Evolutionary conservation across 2,113 vertebrate genomes (phyloP), one percentile per base, ranked within the genome.

Genomic region (Sebastes fasciatus): DNA sequence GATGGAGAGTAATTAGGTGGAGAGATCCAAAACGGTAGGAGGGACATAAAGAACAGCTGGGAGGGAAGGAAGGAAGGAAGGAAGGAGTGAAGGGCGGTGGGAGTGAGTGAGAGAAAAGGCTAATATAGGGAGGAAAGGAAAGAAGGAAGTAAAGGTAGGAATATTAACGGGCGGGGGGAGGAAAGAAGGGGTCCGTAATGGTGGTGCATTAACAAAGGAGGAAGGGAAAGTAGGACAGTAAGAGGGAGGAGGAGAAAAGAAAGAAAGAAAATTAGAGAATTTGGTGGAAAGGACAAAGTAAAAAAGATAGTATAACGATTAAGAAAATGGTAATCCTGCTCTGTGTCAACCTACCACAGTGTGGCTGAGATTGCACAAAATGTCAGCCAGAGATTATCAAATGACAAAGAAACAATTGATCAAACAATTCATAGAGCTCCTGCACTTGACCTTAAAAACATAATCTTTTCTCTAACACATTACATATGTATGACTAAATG

Each of bases 1-100:
- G 81, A 89, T 70, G 82, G 82, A 88, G 89, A 90, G 66, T 92
- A 91, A 93, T 93, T 91, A 85, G 86, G 46, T 10, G 34, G 67
- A 80, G 61, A 62, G 65, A 75, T 84, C 80, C 83, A 89, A 90
- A 89, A 80, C n/a, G 46, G 85, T 86, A 71, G 83, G 87, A 78
- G 81, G 70, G 83, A 78, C 55, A 34, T 65, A 19, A 49, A 64
- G 78, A 92, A 78, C 88, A 88, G 89, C 80, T 86, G 84, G 77
- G 45, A 74, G 76, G 60, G 17, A 74, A 69, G 16, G n/a, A 64
- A 66, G 68, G 60, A 74, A 60, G 1, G 34, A 81, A 78, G 80
- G 23, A 34, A 26, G 21, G 43, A 13, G 45, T 21, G 26, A 16
- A 64, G 69, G 60, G 46, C 46, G 60, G 26, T 10, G 42, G 58